Evolutionary conservation across 2,888 invertebrate genomes (phyloP).

Genomic region (Mimas tiliae): DNA sequence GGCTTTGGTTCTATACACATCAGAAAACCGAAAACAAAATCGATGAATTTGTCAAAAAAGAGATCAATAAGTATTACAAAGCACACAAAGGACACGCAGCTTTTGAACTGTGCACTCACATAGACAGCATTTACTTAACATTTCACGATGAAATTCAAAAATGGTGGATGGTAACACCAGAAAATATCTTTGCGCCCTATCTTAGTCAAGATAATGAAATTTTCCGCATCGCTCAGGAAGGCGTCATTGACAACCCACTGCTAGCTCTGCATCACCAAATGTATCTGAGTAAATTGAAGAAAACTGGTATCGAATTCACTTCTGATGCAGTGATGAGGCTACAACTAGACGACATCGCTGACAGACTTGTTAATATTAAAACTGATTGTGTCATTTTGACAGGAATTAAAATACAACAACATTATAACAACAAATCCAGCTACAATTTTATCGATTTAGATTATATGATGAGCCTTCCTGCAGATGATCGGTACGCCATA

Average conservation of each 20-base stretch:
- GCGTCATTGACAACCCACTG: constrained; percentile 49
- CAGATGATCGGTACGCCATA: constrained; percentile 46
- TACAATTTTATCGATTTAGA: constrained; percentile 50
- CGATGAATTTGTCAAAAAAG: constrained; percentile 46
- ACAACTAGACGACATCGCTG: constrained; percentile 33
- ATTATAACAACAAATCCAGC: constrained; percentile 34
- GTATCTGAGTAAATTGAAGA: constrained; percentile 47
- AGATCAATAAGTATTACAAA: constrained; percentile 46
- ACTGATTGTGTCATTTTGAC: constrained; percentile 44
- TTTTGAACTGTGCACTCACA: constrained; percentile 47
- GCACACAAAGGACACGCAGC: constrained; percentile 41
- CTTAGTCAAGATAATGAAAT: constrained; percentile 43
- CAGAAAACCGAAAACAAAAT: constrained; percentile 52
- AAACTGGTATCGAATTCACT: constrained; percentile 43
- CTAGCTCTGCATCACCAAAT: constrained; percentile 49
- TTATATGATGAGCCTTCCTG: constrained; percentile 46
- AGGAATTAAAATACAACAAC: constrained; percentile 48
- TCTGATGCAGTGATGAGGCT: constrained; percentile 37
- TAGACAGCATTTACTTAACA: constrained; percentile 52
- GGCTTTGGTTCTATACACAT: constrained; percentile 54
- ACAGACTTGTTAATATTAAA: constrained; percentile 41
- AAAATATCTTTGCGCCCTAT: constrained; percentile 38
- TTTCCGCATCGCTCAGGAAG: constrained; percentile 49
- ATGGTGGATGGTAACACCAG: constrained; percentile 52
- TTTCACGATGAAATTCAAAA: constrained; percentile 57